Conservation (phyloP, 2,113 vertebrate genomes). For the Xenus cinereus region DNA sequence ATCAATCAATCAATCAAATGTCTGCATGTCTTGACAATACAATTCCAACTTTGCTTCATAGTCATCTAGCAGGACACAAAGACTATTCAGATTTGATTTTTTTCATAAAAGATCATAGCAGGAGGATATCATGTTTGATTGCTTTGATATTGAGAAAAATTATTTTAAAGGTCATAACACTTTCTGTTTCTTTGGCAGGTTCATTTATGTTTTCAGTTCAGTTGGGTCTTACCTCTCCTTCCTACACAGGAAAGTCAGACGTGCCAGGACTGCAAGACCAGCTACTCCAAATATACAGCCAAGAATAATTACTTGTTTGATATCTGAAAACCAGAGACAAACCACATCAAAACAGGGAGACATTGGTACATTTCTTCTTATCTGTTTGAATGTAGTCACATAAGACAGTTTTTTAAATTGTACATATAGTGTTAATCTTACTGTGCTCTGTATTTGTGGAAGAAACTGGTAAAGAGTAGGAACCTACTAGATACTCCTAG, state of each 20-base stretch:
- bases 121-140: background rate
- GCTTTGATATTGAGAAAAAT: background rate
- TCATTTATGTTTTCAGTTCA: background rate
- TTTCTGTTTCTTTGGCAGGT: background rate
- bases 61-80: background rate
- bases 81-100: background rate
- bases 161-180: background rate
- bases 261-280: background rate
- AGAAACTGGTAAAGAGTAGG: background rate
- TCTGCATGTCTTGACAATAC: background rate
- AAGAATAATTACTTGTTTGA: constrained; percentile 28
- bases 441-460: background rate
- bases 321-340: constrained; percentile 33
- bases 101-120: background rate
- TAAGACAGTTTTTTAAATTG: background rate
- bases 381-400: background rate
- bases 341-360: background rate
- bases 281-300: constrained; percentile 28
- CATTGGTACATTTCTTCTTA: background rate
- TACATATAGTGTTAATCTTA: background rate
- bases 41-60: background rate
- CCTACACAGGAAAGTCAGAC: constrained; percentile 22
- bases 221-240: constrained; percentile 16
- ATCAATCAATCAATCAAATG: background rate
- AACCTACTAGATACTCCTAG: too few relatives aligned